Percentiles rank a stretch among this genome's conserved stretches.
Conservation (phyloP, 2,888 invertebrate genomes). For the Phytoseiulus persimilis region DNA sequence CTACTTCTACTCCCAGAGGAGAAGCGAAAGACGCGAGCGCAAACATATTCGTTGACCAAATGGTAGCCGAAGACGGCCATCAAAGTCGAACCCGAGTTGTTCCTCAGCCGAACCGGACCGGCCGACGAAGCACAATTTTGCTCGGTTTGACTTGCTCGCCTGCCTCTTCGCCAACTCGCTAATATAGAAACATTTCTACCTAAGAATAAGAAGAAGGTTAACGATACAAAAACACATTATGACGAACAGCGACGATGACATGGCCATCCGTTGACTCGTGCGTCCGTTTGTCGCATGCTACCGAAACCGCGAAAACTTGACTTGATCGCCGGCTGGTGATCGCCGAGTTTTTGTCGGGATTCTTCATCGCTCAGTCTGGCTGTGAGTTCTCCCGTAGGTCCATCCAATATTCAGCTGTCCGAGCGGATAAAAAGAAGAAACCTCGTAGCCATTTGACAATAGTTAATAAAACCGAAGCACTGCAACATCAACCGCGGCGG, state of each 20-base stretch:
- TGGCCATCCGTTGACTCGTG: background rate
- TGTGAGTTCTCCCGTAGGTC: background rate
- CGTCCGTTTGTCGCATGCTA: background rate
- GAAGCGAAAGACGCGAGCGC: background rate
- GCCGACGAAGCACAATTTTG: background rate
- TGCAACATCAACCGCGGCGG: too few relatives aligned
- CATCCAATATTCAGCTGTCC: background rate
- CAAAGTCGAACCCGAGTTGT: background rate
- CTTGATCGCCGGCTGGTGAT: background rate
- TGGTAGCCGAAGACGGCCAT: background rate
- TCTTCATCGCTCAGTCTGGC: background rate
- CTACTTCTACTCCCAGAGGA: background rate
- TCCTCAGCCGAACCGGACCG: background rate
- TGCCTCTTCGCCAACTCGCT: background rate
- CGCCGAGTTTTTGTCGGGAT: background rate
- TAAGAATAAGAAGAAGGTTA: slow-evolving; percentile 38
- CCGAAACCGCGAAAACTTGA: background rate
- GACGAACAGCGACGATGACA: background rate
- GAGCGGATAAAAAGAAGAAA: background rate
- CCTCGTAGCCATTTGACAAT: background rate
- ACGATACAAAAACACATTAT: slow-evolving; percentile 39
- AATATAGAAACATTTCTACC: slow-evolving; percentile 1
- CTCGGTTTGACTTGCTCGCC: background rate
- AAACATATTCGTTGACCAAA: background rate
- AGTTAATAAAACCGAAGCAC: background rate